Evolutionary conservation across 1,140 invertebrate species (phyloP), one percentile per base, ranked within the genome.

Genomic region (Samia ricini): DNA sequence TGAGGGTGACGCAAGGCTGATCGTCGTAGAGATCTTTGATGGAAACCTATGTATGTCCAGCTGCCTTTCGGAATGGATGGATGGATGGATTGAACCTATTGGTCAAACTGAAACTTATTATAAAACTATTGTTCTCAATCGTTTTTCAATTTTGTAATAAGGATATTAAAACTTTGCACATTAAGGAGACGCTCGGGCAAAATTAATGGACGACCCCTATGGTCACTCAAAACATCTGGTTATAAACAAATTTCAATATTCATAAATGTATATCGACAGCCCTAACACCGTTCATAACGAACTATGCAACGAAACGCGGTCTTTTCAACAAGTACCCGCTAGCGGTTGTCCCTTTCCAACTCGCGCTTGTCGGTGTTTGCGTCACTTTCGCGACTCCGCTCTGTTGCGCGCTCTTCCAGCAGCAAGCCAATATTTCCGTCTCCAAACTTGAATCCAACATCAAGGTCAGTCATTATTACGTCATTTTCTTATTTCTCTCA

Each of bases 331-430:
- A 79, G 0, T 79, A 82, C 18, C 91, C 90, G 56, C 87, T 90
- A 90, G 87, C 85, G 6, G 90, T 89, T 24, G 85, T 91, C 12
- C 92, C 92, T 1, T 90, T 94, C 65, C 94, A 97, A 80, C 89
- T 96, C 29, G 75, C 91, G 0, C 85, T 96, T 56, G 94, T 95
- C 69, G 96, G 96, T 7, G 74, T 95, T 19, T 94, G 94, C 67
- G 88, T 97, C 4, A 94, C 95, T 0, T 95, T 97, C 76, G 95
- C 96, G n/a, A 97, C 96, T 3, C 96, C 96, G 0, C 85, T 97
- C 2, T 95, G 95, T 57, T 97, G 96, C 78, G 96, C 96, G 2
- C 88, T 97, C 49, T 97, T 96, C 75, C 93, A 94, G 15, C 96
- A 97, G 85, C 92, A 91, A n/a, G 94, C 95, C 1, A 82, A 91